Evolutionary conservation across 2,797 vertebrate genomes (phyloP).

Genomic region (Jordanella pulchra): DNA sequence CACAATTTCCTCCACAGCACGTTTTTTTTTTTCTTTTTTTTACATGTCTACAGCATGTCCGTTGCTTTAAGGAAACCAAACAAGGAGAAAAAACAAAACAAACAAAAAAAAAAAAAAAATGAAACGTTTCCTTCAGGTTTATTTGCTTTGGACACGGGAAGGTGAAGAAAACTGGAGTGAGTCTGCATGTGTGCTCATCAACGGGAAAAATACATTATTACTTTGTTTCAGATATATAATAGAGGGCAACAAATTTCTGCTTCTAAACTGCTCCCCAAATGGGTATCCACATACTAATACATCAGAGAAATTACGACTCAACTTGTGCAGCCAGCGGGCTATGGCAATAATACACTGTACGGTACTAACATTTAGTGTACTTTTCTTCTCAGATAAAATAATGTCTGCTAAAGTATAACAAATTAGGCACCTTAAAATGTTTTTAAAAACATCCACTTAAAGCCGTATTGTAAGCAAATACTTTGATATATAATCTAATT

Average conservation of each 20-base stretch:
- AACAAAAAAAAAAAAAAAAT: conserved; percentile 13
- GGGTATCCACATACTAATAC: conserved; percentile 74
- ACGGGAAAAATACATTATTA: conserved; percentile 67
- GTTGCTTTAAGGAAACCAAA: conserved; percentile 53
- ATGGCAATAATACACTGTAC: conserved; percentile 76
- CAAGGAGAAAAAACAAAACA: too few species aligned
- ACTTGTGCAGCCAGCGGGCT: conserved; percentile 79
- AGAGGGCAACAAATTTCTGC: conserved; percentile 72
- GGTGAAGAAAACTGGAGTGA: conserved; percentile 66
- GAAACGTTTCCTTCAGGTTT: conserved; percentile 52
- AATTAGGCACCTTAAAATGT: conserved; percentile 81
- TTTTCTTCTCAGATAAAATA: conserved; percentile 75
- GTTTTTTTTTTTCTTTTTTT: too few species aligned
- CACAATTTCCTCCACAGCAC: conserved; percentile 76
- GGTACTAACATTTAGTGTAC: conserved; percentile 72
- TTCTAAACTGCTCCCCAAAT: conserved; percentile 77
- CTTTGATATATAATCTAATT: conserved; percentile 80
- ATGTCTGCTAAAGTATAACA: conserved; percentile 76
- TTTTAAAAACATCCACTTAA: conserved; percentile 78
- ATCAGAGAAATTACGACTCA: conserved; percentile 75
- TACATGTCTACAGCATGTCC: conserved; percentile 73
- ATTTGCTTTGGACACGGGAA: conserved; percentile 74
- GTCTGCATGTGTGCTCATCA: conserved; percentile 74
- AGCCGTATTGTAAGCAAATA: conserved; percentile 79
- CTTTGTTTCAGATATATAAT: conserved; percentile 68